Evolutionary conservation across 64 coral and sea anemone species (phyloP), one percentile per base, ranked within the genome.

Genomic region (Actinia tenebrosa): DNA sequence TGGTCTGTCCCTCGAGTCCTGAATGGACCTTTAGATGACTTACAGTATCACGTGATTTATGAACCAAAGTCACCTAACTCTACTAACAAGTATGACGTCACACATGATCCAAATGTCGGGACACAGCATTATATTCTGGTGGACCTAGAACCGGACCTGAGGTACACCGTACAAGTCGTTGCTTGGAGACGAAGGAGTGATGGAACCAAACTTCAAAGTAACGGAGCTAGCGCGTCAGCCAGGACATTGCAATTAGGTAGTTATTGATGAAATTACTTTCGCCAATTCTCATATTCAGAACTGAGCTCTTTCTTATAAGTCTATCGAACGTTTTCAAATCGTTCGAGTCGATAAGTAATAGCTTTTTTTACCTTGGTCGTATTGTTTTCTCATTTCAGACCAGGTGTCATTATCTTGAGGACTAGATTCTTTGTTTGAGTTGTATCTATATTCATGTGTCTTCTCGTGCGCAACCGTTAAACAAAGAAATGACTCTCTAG

Each of bases 161-260:
- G 52, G 26, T 92, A 92, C 85, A 25, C 25, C 45, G 23, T 92
- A 18, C 30, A 10, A 46, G 85, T 92, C 16, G 66, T 27, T 58
- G 90, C 90, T 4, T 83, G 90, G 27, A 87, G 90, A 45, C 86
- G n/a, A 71, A 18, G 90, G 56, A 82, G 26, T 44, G 86, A 85
- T 6, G 85, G 90, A 1, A 78, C 59, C 16, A 72, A 87, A 42
- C 37, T 86, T 9, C 44, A 45, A 60, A 92, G 90, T 53, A 16
- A 4, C 22, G 56, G 17, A 59, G 85, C 68, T 46, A 71, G 46
- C 82, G n/a, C 80, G 55, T 60, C 60, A 16, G 64, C 79, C 20
- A 92, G 18, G 64, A 92, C 90, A 16, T 25, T 62, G 58, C 90
- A 92, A 64, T 16, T 92, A 83, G 85, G 90, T 92, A 20, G 71